These are phyloP conservation scores for Camponotus vicinus DNA, from an alignment of 1,140 invertebrate species.

Conservation along the genomic window DNA sequence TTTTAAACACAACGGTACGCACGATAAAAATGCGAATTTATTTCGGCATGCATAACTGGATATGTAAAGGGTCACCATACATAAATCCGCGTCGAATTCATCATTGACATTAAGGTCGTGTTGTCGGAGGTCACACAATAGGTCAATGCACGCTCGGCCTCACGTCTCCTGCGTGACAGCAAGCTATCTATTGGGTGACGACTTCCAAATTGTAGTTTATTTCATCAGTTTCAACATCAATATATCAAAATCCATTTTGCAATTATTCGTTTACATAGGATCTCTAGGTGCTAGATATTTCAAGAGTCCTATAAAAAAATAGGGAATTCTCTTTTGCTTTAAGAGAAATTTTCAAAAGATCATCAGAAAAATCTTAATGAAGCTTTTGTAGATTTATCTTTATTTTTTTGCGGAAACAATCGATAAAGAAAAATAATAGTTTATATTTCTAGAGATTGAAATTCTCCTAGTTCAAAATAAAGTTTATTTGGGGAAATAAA, in stretches of 20 bases:
- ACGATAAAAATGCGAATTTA: slow-evolving; percentile 4
- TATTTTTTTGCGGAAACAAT: neutral
- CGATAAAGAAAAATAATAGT: neutral
- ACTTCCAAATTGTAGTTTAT: slow-evolving; percentile 42
- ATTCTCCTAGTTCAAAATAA: neutral
- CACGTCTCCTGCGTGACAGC: slow-evolving; percentile 28
- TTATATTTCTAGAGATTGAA: neutral
- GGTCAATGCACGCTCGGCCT: slow-evolving; percentile 49
- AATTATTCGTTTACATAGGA: neutral
- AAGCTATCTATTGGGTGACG: neutral
- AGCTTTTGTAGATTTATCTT: neutral
- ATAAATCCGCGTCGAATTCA: slow-evolving; percentile 34
- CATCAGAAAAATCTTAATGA: neutral
- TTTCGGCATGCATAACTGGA: slow-evolving; percentile 4
- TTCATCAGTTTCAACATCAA: slow-evolving; percentile 1
- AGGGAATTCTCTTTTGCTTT: neutral
- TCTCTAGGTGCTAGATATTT: neutral
- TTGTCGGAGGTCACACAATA: slow-evolving; percentile 53
- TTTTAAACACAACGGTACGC: neutral
- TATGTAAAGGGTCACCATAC: neutral
- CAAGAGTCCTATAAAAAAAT: neutral
- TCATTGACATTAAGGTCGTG: slow-evolving; percentile 59
- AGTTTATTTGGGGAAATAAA: neutral
- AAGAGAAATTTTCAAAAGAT: neutral
- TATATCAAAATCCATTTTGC: neutral